Evolutionary conservation across 1,140 invertebrate species (phyloP), one percentile per base, ranked within the genome.

Genomic region (Plectrocnemia conspersa): DNA sequence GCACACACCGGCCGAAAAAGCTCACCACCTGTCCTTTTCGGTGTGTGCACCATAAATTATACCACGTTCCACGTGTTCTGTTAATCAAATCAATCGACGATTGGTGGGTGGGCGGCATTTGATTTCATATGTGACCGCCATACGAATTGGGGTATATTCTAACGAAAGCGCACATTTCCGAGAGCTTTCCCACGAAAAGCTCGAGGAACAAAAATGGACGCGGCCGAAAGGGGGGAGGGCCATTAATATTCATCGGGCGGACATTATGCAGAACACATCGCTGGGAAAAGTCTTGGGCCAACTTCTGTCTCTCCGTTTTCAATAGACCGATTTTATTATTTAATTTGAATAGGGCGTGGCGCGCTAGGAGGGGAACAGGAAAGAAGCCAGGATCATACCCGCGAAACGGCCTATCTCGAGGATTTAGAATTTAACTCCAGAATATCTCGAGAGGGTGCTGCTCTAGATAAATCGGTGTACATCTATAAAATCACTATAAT

Each of bases 211-310:
- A n/a, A n/a, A n/a, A n/a, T n/a, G n/a, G n/a, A n/a, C n/a, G n/a
- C n/a, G n/a, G n/a, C n/a, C n/a, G 53, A 32, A 53, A 58, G 33
- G 42, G 46, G 49, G 42, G 40, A 36, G 33, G 40, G 22, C 40
- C 49, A 61, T 61, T 61, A 61, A 61, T 61, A 61, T 61, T 61
- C 58, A 61, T 56, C 53, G 58, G 58, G 42, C 58, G 44, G 45
- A 53, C 45, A 59, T 54, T 46, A 41, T 52, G 50, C 35, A 23
- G 41, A 44, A 55, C 54, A 55, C 42, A 38, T 25, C 56, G 47
- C 47, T 23, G 54, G 56, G 52, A 46, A 59, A 59, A 59, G 54
- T 54, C 56, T 49, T 52, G 27, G 27, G 27, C 19, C 22, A 57
- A 44, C 40, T 47, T 52, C 48, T 50, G 25, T 10, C 40, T n/a